Evolutionary conservation across 2,797 vertebrate species (phyloP).

Genomic region (Petrocephalus sullivani): DNA sequence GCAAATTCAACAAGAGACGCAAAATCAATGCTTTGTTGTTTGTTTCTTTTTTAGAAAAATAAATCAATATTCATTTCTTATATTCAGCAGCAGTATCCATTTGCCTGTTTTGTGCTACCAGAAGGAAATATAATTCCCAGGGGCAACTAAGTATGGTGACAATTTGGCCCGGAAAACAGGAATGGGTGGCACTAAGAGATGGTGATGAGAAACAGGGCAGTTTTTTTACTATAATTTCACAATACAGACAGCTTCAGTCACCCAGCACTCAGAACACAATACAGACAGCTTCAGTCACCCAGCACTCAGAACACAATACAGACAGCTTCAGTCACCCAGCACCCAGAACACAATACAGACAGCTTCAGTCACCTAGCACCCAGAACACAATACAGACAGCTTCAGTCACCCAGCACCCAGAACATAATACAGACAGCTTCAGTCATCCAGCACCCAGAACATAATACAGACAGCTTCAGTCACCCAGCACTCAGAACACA

Average conservation of each 20-base stretch:
- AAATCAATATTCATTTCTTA: conserved; percentile 7
- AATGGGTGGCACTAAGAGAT: background rate
- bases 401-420: no score
- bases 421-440: no score
- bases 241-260: no score
- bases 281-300: no score
- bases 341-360: no score
- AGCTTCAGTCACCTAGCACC: no score
- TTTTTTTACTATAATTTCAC: background rate
- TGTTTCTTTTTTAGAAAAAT: conserved; percentile 1
- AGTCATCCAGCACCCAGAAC: no score
- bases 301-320: no score
- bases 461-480: no score
- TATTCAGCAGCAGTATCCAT: background rate
- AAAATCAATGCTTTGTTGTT: conserved; percentile 5
- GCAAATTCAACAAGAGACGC: background rate
- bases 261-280: no score
- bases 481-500: background rate
- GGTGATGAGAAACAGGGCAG: background rate
- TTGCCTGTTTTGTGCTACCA: background rate
- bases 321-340: no score
- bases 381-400: no score
- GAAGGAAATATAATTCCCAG: background rate
- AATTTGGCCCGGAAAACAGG: background rate
- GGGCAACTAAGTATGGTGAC: background rate